Conservation (phyloP, 1,140 invertebrate species). For the Cotesia typhae region DNA sequence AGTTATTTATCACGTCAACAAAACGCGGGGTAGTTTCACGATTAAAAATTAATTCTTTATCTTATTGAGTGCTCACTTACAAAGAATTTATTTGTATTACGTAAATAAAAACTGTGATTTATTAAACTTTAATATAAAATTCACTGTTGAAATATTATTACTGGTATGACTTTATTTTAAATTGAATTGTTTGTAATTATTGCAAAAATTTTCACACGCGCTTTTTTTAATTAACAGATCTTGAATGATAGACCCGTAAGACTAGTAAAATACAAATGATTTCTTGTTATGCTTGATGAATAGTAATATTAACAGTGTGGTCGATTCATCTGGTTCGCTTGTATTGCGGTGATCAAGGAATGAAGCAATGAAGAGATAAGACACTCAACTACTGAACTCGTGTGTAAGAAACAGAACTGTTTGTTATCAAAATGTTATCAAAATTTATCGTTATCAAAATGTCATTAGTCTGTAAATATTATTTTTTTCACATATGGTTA, state of each 20-base stretch:
- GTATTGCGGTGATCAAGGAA: background rate
- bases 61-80: background rate
- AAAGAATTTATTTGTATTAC: background rate
- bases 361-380: background rate
- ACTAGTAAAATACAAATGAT: background rate
- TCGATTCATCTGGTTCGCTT: slow-evolving; percentile 5
- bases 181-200: too few species aligned
- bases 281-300: background rate
- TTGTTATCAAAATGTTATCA: too few species aligned
- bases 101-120: background rate
- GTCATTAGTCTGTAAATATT: background rate
- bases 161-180: too few species aligned
- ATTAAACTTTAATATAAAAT: background rate
- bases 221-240: background rate
- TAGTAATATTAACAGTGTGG: background rate
- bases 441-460: slow-evolving; percentile 6
- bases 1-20: background rate
- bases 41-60: background rate
- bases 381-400: background rate
- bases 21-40: background rate
- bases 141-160: too few species aligned
- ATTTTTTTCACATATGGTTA: background rate
- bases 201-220: background rate
- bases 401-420: background rate
- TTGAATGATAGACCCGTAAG: background rate